Base-by-base conservation (phyloP, 2,113 vertebrate species). In the Nycticebus coucang region DNA sequence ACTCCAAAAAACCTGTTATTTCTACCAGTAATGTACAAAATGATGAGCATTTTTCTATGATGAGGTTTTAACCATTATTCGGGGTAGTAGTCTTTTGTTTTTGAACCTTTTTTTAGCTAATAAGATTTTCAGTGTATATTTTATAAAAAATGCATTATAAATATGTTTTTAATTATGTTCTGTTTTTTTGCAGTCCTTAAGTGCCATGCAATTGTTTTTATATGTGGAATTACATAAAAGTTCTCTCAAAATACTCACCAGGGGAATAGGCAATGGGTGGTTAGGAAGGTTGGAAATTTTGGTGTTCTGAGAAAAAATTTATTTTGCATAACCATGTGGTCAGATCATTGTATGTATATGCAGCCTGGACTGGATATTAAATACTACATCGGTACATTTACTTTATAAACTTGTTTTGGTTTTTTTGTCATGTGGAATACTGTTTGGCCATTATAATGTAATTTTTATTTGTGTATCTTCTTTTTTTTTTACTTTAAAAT, bases 381-480 rank as follows among this genome's bases (percentile, higher is more conserved):
- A 96, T 98, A 95, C 97, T 97, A 88, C 97, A 91, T 91, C 78
- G 89, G 97, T 97, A 95, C 96, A 94, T 89, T 55, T 79, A 57
- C 89, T 0, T 96, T 97, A 97, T 88, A 92, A 92, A 66, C 82
- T 89, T 78, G 60, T 94, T 87, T 96, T 59, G 55, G 97, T 95
- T 60, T 89, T 95, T 85, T 97, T 98, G 88, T 98, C 85, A 30
- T 96, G 87, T 93, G 96, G 96, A 98, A 96, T 96, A 92, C 87
- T 95, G 97, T 97, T 96, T 97, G 84, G 94, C 95, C 0, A 1
- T 97, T 92, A 91, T 97, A 77, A 79, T 97, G 96, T 97, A 97
- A 93, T 97, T 60, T 98, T 96, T 98, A 97, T 98, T 98, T 98
- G 98, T 98, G 96, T 97, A 98, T 93, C 79, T 87, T 97, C 5